Percentiles rank a stretch among this genome's conserved stretches.
These are phyloP conservation scores for Tachina grossa DNA, from an alignment of 2,888 invertebrate species.

Conservation along the genomic window DNA sequence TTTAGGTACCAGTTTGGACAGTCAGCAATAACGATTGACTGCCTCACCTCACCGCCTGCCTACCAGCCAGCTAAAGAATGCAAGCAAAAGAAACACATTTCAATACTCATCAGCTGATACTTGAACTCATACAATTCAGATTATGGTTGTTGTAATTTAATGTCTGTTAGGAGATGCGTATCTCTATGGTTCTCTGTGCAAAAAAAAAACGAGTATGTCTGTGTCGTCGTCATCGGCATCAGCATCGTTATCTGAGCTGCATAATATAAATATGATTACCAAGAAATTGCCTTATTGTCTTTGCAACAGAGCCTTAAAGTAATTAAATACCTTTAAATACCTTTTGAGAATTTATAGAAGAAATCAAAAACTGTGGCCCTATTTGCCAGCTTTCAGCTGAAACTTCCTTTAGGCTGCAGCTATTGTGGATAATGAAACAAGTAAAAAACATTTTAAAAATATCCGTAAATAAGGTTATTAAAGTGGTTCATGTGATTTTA, in stretches of 20 bases:
- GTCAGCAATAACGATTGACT: constrained; percentile 11
- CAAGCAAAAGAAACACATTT: constrained; percentile 42
- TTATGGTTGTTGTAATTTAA: constrained; percentile 41
- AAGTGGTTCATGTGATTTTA: constrained; percentile 17
- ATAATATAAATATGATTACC: constrained; percentile 63
- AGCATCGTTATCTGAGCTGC: constrained; percentile 62
- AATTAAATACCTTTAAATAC: constrained; percentile 58
- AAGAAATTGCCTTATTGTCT: constrained; percentile 51
- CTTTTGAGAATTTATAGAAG: constrained; percentile 37
- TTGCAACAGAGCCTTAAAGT: constrained; percentile 44
- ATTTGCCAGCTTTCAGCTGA: background rate
- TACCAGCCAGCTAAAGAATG: constrained; percentile 27
- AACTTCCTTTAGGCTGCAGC: constrained; percentile 22
- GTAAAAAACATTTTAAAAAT: background rate
- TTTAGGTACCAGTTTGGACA: constrained; percentile 37
- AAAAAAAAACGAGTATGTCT: background rate
- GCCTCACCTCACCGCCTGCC: background rate
- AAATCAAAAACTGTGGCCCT: constrained; percentile 24
- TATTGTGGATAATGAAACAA: background rate
- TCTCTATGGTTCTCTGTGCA: constrained; percentile 6
- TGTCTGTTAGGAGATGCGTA: constrained; percentile 37
- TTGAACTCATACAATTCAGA: constrained; percentile 45
- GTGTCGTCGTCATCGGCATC: background rate
- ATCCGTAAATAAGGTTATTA: constrained; percentile 31
- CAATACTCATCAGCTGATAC: constrained; percentile 51